Evolutionary conservation across 2,888 invertebrate species (phyloP).

Genomic region (Sphaeridia pumilis): DNA sequence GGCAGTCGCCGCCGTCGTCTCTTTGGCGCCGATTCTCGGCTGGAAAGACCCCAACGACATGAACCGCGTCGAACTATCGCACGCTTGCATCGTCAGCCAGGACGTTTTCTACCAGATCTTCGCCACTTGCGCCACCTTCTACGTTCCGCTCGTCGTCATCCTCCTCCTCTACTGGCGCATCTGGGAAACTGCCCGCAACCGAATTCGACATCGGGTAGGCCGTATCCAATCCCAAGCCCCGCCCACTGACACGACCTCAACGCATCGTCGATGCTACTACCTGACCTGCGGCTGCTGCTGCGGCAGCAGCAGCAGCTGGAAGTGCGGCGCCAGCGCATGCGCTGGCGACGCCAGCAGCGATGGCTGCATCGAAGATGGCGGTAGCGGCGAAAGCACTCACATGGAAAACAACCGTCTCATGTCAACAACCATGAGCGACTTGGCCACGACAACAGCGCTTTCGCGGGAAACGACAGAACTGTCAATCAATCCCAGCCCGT

Average conservation of each 20-base stretch:
- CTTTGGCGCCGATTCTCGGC: conserved; percentile 74
- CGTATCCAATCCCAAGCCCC: conserved; percentile 14
- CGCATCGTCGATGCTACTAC: too few relatives aligned
- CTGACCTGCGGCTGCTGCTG: too few relatives aligned
- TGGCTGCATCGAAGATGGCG: neutral
- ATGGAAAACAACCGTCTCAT: conserved; percentile 1
- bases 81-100: conserved; percentile 65
- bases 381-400: neutral
- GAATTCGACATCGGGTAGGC: conserved; percentile 54
- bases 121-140: conserved; percentile 40
- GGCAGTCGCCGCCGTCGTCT: conserved; percentile 69
- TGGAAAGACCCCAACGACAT: conserved; percentile 61
- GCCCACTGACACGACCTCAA: conserved; percentile 5
- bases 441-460: conserved; percentile 11
- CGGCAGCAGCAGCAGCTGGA: too few relatives aligned
- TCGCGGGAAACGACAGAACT: conserved; percentile 33
- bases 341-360: neutral
- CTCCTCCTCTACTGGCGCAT: conserved; percentile 71
- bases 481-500: conserved; percentile 15
- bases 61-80: conserved; percentile 49
- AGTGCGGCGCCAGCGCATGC: neutral
- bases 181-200: conserved; percentile 71
- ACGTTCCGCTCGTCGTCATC: conserved; percentile 67
- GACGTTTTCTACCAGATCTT: conserved; percentile 49
- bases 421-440: conserved; percentile 10